These are phyloP conservation scores for Madoqua kirkii DNA, from an alignment of 2,113 vertebrate species.

Conservation along the genomic window DNA sequence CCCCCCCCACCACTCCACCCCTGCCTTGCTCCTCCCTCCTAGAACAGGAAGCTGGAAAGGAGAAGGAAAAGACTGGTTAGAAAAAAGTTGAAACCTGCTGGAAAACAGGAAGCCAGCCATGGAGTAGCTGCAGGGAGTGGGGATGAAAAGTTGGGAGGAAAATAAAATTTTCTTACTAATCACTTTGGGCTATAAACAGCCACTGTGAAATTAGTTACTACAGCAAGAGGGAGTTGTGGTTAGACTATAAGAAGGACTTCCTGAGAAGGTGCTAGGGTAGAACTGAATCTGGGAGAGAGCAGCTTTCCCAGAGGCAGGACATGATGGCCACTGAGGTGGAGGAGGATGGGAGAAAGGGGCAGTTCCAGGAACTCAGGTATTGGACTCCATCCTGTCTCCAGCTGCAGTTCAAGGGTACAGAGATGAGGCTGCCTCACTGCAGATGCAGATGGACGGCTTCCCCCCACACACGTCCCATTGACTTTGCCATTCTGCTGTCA, in stretches of 20 bases:
- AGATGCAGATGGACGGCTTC: conserved; percentile 44
- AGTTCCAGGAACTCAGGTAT: not conserved
- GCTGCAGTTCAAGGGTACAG: conserved; percentile 56
- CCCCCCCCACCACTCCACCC: not conserved
- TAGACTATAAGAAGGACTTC: conserved; percentile 52
- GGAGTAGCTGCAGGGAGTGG: not conserved
- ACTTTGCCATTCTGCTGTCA: conserved; percentile 73
- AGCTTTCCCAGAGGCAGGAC: not conserved
- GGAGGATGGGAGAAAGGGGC: not conserved
- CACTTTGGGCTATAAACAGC: not conserved
- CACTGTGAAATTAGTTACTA: not conserved
- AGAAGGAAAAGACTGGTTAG: not conserved
- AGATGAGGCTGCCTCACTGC: not conserved
- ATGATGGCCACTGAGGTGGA: not conserved
- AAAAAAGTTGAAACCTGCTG: not conserved
- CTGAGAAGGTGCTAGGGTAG: not conserved
- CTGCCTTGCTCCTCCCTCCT: not conserved
- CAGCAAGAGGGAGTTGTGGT: not conserved
- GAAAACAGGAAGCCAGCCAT: not conserved
- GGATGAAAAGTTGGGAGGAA: not conserved
- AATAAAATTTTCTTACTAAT: not conserved
- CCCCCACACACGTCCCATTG: conserved; percentile 68
- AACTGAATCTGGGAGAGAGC: not conserved
- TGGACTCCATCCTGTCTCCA: not conserved
- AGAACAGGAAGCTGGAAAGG: not conserved